Evolutionary conservation across 2,888 invertebrate species (phyloP).

Genomic region (Amphipoea lucens): DNA sequence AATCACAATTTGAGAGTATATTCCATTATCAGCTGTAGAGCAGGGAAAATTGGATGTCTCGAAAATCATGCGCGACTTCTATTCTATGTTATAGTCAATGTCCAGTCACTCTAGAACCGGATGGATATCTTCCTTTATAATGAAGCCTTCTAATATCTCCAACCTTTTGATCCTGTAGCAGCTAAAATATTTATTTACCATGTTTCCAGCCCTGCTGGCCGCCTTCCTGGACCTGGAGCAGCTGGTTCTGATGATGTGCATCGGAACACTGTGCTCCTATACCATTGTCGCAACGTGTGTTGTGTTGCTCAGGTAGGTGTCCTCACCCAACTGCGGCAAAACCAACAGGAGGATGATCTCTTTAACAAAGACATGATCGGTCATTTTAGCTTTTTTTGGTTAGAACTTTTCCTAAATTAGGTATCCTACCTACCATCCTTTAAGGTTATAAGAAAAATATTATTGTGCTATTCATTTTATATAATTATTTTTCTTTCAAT

Average conservation of each 20-base stretch:
- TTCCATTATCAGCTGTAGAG: not conserved
- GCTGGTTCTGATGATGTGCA: constrained; percentile 96
- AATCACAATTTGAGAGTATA: not conserved
- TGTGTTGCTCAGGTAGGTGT: constrained; percentile 92
- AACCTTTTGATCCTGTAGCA: not conserved
- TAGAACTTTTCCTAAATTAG: too few relatives aligned
- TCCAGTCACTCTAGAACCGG: not conserved
- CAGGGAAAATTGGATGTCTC: too few relatives aligned
- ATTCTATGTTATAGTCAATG: not conserved
- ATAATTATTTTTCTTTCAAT: not conserved
- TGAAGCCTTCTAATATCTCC: not conserved
- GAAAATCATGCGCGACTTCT: not conserved
- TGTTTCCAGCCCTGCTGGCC: constrained; percentile 92
- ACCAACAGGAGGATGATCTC: not conserved
- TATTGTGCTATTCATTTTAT: not conserved
- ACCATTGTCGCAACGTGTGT: constrained; percentile 96
- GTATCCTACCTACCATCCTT: too few relatives aligned
- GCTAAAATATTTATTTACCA: not conserved
- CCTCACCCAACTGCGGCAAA: not conserved
- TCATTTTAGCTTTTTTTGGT: not conserved
- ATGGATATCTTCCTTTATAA: not conserved
- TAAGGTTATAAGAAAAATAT: not conserved
- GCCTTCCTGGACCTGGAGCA: constrained; percentile 94
- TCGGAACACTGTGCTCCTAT: constrained; percentile 95
- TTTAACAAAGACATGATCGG: not conserved